phyloP scores from a whole-genome alignment of 2,113 vertebrate species.

The Hiodon alosoides region DNA sequence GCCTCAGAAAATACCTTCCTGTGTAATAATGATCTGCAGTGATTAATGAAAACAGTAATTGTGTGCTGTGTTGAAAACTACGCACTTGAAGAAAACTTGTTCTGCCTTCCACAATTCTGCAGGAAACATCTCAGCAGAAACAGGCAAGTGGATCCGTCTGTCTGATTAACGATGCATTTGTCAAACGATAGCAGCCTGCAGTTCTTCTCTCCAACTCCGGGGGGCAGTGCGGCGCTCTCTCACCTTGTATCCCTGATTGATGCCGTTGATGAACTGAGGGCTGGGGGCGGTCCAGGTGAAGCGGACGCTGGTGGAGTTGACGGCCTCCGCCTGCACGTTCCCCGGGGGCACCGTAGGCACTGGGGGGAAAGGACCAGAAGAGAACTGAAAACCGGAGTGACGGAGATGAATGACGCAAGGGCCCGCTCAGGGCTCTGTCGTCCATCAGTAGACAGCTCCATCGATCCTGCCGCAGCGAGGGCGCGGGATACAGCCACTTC shows the following conservation, averaged over 20 bases:
- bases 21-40: no score
- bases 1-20: no score
- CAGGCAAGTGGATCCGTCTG: no score
- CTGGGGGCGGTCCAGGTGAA: slow-evolving; percentile 93
- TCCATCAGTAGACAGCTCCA: not conserved
- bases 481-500: not conserved
- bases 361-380: slow-evolving; percentile 42
- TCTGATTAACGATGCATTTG: not conserved
- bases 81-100: no score
- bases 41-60: no score
- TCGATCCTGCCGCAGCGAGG: not conserved
- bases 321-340: slow-evolving; percentile 84
- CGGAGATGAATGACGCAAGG: no score
- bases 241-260: slow-evolving; percentile 99
- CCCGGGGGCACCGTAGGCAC: slow-evolving; percentile 93
- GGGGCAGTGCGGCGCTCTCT: slow-evolving; percentile 33
- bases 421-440: no score
- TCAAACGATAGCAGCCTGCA: not conserved
- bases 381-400: not conserved
- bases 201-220: slow-evolving; percentile 37
- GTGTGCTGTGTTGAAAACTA: no score
- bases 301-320: slow-evolving; percentile 90
- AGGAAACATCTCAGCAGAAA: no score
- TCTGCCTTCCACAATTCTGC: no score
- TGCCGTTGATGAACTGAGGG: slow-evolving; percentile 96